Conservation (phyloP, 2,113 vertebrate genomes). For the Thermophis baileyi region DNA sequence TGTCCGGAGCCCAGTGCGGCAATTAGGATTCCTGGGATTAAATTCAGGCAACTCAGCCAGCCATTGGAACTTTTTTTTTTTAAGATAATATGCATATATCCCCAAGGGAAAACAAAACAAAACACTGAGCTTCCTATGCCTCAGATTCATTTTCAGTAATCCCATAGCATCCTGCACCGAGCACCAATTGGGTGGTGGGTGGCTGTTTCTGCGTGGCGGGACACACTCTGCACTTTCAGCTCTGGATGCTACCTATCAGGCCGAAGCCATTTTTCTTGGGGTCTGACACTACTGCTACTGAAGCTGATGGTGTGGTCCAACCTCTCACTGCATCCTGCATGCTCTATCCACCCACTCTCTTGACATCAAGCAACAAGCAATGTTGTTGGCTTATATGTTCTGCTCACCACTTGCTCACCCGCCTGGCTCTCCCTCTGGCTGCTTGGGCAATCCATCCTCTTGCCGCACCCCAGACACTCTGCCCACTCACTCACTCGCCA, state of each 20-base stretch:
- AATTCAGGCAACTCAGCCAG: background rate
- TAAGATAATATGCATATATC: background rate
- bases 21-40: background rate
- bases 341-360: background rate
- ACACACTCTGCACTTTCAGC: background rate
- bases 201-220: background rate
- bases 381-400: too few relatives aligned
- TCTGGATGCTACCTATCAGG: background rate
- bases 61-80: background rate
- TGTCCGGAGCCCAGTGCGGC: background rate
- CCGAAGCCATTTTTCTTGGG: too few relatives aligned
- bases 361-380: too few relatives aligned
- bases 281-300: background rate
- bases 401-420: too few relatives aligned
- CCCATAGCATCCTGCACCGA: background rate
- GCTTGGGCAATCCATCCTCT: too few relatives aligned
- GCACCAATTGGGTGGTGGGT: background rate
- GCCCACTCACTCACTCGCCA: too few relatives aligned
- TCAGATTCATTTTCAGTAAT: background rate
- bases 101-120: too few relatives aligned
- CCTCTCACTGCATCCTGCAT: background rate
- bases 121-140: too few relatives aligned
- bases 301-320: background rate
- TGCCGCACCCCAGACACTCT: too few relatives aligned
- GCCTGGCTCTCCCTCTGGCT: too few relatives aligned